Base-by-base conservation (phyloP, 53 echinoderm and acorn worm genomes). In the Henricia sp. region DNA sequence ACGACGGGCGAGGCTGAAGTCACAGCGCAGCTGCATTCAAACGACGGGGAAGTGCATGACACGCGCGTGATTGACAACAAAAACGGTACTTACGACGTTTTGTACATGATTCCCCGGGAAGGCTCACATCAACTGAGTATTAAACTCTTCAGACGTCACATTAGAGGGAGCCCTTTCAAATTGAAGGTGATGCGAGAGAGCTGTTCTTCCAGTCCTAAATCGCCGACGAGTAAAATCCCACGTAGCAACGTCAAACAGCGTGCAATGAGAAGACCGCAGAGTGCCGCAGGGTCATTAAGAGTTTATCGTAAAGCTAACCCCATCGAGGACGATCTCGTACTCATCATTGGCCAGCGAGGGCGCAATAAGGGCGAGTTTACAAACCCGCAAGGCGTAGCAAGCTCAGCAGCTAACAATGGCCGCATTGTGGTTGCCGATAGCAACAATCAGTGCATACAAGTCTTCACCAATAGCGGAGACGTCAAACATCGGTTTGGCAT, bases 351-450 rank as follows among this genome's bases (percentile, higher is more conserved):
- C 13, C 87, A 83, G 62, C 74, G 92, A 37, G 96, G 96, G 24
- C 91, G 96, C 56, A 96, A 96, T 77, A 96, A 96, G 68, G 96
- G 93, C 26, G 96, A 96, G 71, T 96, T 96, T 75, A 96, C 93
- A 21, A 96, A 96, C 48, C 96, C 96, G 1, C 96, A 96, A 75
- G 96, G 93, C 33, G 88, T 96, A 23, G 91, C 89, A 0, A 84
- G 84, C 32, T 88, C 91, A 3, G 30, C 91, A 11, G 59, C 88
- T 14, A 80, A 80, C 21, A 46, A 46, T 67, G 96, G 96, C 6
- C 77, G 86, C 17, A 87, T 96, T 67, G 82, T 96, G n/a, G 96
- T 96, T 39, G 91, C 96, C 1, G 96, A 96, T 82, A 96, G 96
- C 58, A 93, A 91, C 85, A 96, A 96, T 57, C 97, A 96, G 70